Evolutionary conservation across 2,888 invertebrate species (phyloP).

Genomic region (Drosophila paranaensis): DNA sequence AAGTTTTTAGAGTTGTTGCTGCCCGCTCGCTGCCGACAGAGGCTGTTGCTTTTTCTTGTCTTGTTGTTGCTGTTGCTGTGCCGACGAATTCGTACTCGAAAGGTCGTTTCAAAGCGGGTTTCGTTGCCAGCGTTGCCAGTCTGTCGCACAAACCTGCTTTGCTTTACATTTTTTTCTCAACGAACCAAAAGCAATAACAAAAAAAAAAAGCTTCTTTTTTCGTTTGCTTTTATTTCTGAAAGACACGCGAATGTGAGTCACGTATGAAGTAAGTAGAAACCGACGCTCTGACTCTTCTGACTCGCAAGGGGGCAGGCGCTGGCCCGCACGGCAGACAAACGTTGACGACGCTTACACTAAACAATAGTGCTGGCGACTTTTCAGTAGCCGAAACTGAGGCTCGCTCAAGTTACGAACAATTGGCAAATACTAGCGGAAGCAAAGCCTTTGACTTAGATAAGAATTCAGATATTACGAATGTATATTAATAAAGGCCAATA

Average conservation of each 20-base stretch:
- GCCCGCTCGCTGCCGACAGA: slow-evolving; percentile 34
- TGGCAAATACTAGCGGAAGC: background rate
- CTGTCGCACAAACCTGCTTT: slow-evolving; percentile 73
- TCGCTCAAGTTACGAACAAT: background rate
- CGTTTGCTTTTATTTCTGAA: slow-evolving; percentile 71
- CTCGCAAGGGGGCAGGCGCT: slow-evolving; percentile 15
- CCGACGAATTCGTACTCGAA: slow-evolving; percentile 83
- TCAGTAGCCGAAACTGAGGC: background rate
- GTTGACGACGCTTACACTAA: slow-evolving; percentile 38
- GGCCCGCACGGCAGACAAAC: slow-evolving; percentile 42
- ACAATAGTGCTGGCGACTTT: slow-evolving; percentile 1
- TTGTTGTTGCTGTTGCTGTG: slow-evolving; percentile 67
- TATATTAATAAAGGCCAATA: background rate
- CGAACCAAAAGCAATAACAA: slow-evolving; percentile 50
- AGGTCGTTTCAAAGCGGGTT: slow-evolving; percentile 84
- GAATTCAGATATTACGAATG: background rate
- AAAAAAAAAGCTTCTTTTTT: slow-evolving; percentile 61
- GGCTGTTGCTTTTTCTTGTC: slow-evolving; percentile 68
- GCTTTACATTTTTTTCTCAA: slow-evolving; percentile 74
- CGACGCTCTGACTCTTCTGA: slow-evolving; percentile 50
- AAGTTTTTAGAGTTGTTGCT: slow-evolving; percentile 74
- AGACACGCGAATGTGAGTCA: slow-evolving; percentile 81
- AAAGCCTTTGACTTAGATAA: background rate
- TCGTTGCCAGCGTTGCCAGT: slow-evolving; percentile 81
- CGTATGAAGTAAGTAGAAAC: slow-evolving; percentile 79